A percentile compares a stretch with the other conserved stretches of the same genome.
phyloP scores from a whole-genome alignment of 2,113 vertebrate genomes.

The Cisticola juncidis region DNA sequence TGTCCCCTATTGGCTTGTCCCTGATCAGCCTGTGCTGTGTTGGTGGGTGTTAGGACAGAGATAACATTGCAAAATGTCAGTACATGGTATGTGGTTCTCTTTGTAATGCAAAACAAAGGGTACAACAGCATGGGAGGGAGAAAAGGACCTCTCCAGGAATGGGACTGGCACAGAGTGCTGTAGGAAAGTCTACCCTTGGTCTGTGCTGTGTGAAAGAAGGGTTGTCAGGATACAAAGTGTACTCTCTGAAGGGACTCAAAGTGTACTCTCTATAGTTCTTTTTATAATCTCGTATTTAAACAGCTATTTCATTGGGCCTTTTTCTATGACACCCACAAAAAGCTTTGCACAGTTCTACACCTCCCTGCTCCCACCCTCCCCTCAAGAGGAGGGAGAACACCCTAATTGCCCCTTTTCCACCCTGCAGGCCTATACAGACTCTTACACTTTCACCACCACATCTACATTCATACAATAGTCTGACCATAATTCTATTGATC shows the following conservation, averaged over 20 bases:
- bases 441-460: not conserved
- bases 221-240: not conserved
- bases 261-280: not conserved
- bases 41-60: not conserved
- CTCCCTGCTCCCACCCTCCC: fast-evolving
- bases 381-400: not conserved
- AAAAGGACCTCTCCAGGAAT: not conserved
- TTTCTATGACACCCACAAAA: not conserved
- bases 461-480: not conserved
- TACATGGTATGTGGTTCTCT: not conserved
- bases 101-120: not conserved
- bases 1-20: not conserved
- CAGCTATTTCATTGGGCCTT: not conserved
- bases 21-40: not conserved
- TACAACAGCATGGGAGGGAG: not conserved
- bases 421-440: not conserved
- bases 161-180: fast-evolving
- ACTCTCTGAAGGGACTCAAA: not conserved
- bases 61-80: not conserved
- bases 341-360: not conserved
- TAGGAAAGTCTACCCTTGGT: not conserved
- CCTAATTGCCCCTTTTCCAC: not conserved
- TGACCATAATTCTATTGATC: not conserved
- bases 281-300: not conserved
- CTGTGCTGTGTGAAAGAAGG: not conserved